Evolutionary conservation across 1,140 invertebrate species (phyloP).

Genomic region (Sitobion miscanthi): DNA sequence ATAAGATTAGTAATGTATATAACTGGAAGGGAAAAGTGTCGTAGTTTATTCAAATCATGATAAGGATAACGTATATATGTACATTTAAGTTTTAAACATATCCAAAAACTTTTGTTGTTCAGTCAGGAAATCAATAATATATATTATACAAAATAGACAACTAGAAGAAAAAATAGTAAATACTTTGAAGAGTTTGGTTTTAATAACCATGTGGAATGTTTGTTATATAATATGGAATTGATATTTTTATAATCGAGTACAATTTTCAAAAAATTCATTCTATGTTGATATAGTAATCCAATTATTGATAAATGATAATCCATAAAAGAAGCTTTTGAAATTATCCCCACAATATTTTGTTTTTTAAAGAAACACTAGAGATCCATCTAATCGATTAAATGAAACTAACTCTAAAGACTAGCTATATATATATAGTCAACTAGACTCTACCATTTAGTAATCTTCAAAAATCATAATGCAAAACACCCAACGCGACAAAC

Average conservation of each 20-base stretch:
- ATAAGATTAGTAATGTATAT: not conserved
- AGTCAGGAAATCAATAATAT: not conserved
- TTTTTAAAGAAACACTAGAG: not conserved
- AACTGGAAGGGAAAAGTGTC: not conserved
- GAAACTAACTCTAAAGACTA: not conserved
- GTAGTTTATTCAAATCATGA: not conserved
- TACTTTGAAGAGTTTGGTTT: no score
- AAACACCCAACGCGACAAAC: not conserved
- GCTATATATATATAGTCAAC: not conserved
- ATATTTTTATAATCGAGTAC: no score
- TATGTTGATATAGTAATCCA: not conserved
- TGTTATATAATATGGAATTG: no score
- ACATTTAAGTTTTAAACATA: not conserved
- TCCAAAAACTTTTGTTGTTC: not conserved
- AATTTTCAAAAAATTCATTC: no score
- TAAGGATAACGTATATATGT: not conserved
- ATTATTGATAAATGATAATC: not conserved
- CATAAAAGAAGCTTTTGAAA: not conserved
- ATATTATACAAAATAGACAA: no score
- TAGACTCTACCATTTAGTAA: not conserved
- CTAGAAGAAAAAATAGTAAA: no score
- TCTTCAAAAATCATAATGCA: not conserved
- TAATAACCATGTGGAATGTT: no score
- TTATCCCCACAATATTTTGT: not conserved
- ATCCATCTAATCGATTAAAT: no score